Base-by-base conservation (phyloP, 2,113 vertebrate genomes). In the Neogobius melanostomus region DNA sequence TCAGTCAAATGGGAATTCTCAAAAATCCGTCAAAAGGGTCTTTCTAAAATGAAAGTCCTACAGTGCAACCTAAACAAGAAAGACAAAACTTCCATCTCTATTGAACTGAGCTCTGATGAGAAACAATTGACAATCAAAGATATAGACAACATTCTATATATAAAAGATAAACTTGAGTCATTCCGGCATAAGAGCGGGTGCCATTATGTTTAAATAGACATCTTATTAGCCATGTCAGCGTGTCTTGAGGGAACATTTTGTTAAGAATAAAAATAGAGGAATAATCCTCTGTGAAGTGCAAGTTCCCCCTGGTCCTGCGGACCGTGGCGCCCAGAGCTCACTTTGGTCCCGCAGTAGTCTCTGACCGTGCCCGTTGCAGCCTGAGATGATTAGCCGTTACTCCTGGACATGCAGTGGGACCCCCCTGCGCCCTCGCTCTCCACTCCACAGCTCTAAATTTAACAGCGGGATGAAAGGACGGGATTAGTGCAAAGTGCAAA, bases 371-470 rank as follows among this genome's bases (percentile, higher is more conserved):
- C 75, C 83, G 77, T 71, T 76, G 64, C 50, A 79, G 82, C 54
- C 80, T 69, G 81, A 21, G 60, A 71, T 83, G 80, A 86, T 88
- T 74, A 84, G 82, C 85, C 73, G 82, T 81, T 85, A 81, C 78
- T 73, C 73, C 74, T 69, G 71, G 6, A 5, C 78, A 69, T 17
- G 72, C 76, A 16, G n/a, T 36, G 52, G 56, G 80, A 65, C 64
- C 66, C 73, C 43, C 8, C 17, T 21, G 45, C 45, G 0, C 45
- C 44, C 4, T 6, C 1, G 7, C 42, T 44, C 59, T 2, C 57
- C 4, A 59, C 52, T 64, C 4, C 60, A 56, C 74, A 56, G 68
- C 59, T 82, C 78, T 81, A 79, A 84, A 82, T 85, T 78, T 69
- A 82, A 81, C 53, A 47, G 72, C n/a, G 72, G 64, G 67, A 79